Evolutionary conservation across 2,113 vertebrate species (phyloP), one percentile per base, ranked within the genome.

Genomic region (Nansenia antarctica): DNA sequence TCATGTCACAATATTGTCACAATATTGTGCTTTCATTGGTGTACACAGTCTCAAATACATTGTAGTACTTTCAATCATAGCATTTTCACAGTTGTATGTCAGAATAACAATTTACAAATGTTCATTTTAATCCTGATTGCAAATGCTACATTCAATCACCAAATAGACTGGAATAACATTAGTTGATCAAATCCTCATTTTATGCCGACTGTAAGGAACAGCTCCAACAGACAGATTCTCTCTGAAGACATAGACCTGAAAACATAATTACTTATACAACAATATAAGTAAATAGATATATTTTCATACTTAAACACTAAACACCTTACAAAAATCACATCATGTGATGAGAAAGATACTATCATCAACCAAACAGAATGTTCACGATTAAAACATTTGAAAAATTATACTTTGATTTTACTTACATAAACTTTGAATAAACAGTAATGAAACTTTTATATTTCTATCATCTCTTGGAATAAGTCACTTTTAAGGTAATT

Each of bases 101-200:
- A 32, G 32, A 62, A 61, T 39, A 82, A 77, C 68, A 54, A 45
- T 72, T 69, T 53, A 62, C 3, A 31, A 5, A 24, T 37, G 30
- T 49, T 67, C 30, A 27, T 53, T 47, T 73, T 53, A 73, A 72
- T 49, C 60, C n/a, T 55, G 58, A 74, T 57, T 77, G 62, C 75
- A 83, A 83, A 83, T 71, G 72, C 79, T 90, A 86, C 87, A 85
- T 87, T 90, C 87, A 84, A 65, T 67, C 34, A 87, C 82, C 60
- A 84, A 65, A 20, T 79, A 80, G 73, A 87, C 67, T 31, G 78
- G 54, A 80, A 74, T 45, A 66, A 84, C 62, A 55, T 54, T 9
- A 29, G 26, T 29, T 5, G 52, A 55, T 6, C 22, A 68, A 76
- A 59, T 62, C 49, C 60, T 80, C 53, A 82, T 70, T 76, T 74